phyloP scores from a whole-genome alignment of 2,797 vertebrate species.

The Mormyrops boulengeri region DNA sequence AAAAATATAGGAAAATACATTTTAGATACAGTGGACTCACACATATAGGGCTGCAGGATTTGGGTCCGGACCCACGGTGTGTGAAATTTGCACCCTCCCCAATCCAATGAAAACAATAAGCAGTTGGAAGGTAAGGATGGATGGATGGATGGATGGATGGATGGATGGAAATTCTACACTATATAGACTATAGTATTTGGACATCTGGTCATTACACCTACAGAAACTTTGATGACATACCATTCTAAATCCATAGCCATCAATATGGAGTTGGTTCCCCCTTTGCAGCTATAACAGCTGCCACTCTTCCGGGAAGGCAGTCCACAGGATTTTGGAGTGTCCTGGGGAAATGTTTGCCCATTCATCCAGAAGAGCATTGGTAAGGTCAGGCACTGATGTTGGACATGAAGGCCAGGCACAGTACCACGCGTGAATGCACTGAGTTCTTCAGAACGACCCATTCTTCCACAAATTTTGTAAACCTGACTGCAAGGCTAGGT shows the following conservation, averaged over 20 bases:
- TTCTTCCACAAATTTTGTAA: neutral
- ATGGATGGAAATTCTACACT: neutral
- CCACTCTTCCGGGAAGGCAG: neutral
- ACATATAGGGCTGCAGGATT: neutral
- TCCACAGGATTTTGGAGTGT: neutral
- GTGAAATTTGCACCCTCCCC: neutral
- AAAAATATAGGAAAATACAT: neutral
- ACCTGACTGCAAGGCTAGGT: neutral
- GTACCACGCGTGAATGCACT: neutral
- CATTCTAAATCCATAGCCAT: neutral
- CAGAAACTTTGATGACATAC: neutral
- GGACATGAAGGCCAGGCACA: neutral
- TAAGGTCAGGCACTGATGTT: neutral
- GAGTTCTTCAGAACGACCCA: neutral
- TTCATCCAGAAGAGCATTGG: neutral
- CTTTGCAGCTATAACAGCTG: neutral
- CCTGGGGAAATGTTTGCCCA: neutral
- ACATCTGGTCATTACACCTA: neutral
- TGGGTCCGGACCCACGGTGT: neutral
- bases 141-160: neutral
- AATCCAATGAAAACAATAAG: neutral
- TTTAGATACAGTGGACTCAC: neutral
- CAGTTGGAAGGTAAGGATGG: neutral
- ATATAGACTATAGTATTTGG: neutral
- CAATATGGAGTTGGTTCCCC: neutral